A percentile compares a stretch with the other conserved stretches of the same genome.
Conservation (phyloP, 2,797 vertebrate genomes). For the Hemitrygon akajei region DNA sequence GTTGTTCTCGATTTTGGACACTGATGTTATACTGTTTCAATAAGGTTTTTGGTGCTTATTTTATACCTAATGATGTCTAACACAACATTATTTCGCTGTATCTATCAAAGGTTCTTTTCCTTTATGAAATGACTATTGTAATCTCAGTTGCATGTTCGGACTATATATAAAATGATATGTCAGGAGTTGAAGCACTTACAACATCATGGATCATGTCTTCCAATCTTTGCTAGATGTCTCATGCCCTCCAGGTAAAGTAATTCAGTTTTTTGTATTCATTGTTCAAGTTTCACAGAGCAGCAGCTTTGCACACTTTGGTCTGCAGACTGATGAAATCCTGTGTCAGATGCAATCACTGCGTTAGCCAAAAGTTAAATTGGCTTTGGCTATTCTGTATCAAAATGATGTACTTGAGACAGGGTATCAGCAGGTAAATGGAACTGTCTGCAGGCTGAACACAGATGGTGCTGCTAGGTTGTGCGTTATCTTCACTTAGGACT, state of each 20-base stretch:
- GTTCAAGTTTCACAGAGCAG: background rate
- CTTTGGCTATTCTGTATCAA: background rate
- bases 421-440: background rate
- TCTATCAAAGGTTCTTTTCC: background rate
- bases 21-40: background rate
- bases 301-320: background rate
- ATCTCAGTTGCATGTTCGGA: background rate
- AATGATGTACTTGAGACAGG: background rate
- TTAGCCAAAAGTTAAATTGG: background rate
- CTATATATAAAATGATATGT: background rate
- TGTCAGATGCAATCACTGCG: background rate
- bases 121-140: no score
- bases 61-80: background rate
- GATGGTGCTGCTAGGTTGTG: background rate
- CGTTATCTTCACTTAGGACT: background rate
- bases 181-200: background rate
- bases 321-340: background rate
- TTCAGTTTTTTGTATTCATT: background rate
- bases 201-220: background rate
- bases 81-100: background rate
- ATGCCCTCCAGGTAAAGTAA: background rate
- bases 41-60: background rate
- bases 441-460: background rate
- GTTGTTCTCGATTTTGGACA: background rate
- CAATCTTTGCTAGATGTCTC: background rate